Percentiles rank a stretch among this genome's conserved stretches.
Conservation (phyloP, 2,797 vertebrate species). For the Rhodeus uyekii region DNA sequence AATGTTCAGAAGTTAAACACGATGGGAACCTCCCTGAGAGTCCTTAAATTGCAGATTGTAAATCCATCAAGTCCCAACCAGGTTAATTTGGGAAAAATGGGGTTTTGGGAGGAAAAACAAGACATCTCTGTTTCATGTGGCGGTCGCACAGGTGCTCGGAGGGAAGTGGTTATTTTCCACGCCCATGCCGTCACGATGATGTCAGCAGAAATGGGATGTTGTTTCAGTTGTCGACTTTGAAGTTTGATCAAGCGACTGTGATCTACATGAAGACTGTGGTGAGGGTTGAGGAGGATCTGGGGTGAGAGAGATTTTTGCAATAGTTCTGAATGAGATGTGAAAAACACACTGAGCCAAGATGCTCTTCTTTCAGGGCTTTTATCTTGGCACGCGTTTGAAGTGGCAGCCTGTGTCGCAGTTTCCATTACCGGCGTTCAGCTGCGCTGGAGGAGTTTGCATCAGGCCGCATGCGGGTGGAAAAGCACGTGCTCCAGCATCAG, state of each 20-base stretch:
- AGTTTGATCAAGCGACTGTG: slow-evolving; percentile 1
- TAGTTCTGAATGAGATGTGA: slow-evolving; percentile 2
- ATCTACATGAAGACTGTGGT: background rate
- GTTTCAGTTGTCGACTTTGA: slow-evolving; percentile 25
- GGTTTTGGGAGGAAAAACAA: slow-evolving; percentile 9
- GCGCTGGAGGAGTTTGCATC: slow-evolving; percentile 6
- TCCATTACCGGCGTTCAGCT: slow-evolving; percentile 17
- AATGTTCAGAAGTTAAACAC: background rate
- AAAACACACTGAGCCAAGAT: background rate
- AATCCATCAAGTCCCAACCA: background rate
- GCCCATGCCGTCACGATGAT: slow-evolving; percentile 11
- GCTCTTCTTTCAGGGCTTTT: slow-evolving; percentile 26
- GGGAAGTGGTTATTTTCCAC: slow-evolving; percentile 20
- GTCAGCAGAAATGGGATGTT: slow-evolving; percentile 20
- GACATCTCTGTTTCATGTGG: background rate
- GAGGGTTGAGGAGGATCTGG: slow-evolving; percentile 5
- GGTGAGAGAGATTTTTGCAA: background rate
- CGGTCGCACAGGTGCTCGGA: background rate
- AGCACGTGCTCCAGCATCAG: background rate
- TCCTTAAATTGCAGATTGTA: background rate
- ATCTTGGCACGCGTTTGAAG: slow-evolving; percentile 37
- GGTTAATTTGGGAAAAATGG: slow-evolving; percentile 9
- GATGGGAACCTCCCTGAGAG: background rate
- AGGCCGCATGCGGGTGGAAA: slow-evolving; percentile 5
- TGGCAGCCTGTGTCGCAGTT: background rate